Percentiles rank a stretch among this genome's conserved stretches.
Conservation (phyloP, 2,888 invertebrate species). For the Drosophila greeni region DNA sequence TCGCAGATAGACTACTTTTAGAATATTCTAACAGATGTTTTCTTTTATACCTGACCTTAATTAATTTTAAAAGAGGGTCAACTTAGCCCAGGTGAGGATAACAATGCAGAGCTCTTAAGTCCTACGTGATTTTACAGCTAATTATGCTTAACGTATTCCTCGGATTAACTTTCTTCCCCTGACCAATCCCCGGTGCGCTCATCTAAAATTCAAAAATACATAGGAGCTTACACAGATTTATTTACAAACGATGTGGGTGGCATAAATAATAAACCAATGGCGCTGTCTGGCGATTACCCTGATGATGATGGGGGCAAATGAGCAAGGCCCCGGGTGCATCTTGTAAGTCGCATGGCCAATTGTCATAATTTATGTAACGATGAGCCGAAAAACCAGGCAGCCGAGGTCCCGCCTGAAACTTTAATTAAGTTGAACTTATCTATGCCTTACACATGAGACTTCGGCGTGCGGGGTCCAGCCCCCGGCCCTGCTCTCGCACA, state of each 20-base stretch:
- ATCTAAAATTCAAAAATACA: conserved; percentile 11
- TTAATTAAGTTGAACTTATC: conserved; percentile 72
- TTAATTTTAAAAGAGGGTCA: neutral
- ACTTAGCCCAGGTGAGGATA: neutral
- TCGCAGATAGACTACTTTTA: neutral
- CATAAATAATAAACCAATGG: conserved; percentile 20
- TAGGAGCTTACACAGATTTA: conserved; percentile 9
- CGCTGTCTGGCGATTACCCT: conserved; percentile 9
- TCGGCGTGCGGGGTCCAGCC: conserved; percentile 17
- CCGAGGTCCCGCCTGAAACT: conserved; percentile 59
- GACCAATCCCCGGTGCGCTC: neutral
- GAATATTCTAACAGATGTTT: neutral
- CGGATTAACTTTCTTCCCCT: neutral
- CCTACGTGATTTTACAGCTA: neutral
- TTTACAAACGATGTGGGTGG: conserved; percentile 11
- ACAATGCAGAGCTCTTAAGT: neutral
- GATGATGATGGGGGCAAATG: conserved; percentile 17
- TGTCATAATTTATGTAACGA: conserved; percentile 60
- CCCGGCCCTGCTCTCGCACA: conserved; percentile 6
- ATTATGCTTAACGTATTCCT: conserved; percentile 1
- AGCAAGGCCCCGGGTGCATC: conserved; percentile 37
- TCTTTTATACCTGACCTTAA: neutral
- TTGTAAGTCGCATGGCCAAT: conserved; percentile 42
- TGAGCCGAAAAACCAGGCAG: conserved; percentile 41
- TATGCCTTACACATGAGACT: conserved; percentile 65